Conservation (phyloP, 2,113 vertebrate species). For the Hypocryptadius cinnamomeus region DNA sequence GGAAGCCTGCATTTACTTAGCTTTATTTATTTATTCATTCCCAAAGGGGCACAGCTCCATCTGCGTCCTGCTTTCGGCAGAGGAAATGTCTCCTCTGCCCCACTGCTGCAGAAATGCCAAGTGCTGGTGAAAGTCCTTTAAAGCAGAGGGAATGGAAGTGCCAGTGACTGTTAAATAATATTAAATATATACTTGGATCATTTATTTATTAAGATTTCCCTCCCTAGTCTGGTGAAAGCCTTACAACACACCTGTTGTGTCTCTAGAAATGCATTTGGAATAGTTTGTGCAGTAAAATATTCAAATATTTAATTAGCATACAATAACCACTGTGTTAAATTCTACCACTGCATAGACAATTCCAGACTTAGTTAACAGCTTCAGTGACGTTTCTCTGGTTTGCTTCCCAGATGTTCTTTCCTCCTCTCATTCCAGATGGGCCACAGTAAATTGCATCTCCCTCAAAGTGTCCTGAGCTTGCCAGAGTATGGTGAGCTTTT, state of each 20-base stretch:
- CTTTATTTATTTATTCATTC: constrained; percentile 45
- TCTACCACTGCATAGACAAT: constrained; percentile 12
- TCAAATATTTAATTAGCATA: constrained; percentile 68
- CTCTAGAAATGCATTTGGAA: constrained; percentile 51
- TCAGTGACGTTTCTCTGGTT: background rate
- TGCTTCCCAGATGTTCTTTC: background rate
- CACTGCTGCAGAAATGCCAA: background rate
- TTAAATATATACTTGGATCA: constrained; percentile 47
- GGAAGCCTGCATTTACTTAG: constrained; percentile 28
- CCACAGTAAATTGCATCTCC: background rate
- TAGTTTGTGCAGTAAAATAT: constrained; percentile 67
- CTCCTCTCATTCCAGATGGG: background rate
- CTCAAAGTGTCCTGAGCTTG: background rate
- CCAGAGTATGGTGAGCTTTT: background rate
- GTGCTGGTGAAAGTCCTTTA: constrained; percentile 16
- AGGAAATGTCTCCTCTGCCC: constrained; percentile 4
- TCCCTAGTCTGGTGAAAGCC: constrained; percentile 18
- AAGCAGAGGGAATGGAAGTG: constrained; percentile 2
- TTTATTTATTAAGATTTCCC: constrained; percentile 55
- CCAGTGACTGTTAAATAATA: constrained; percentile 3
- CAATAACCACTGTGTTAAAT: constrained; percentile 53
- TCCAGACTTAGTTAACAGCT: constrained; percentile 35
- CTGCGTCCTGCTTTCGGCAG: background rate
- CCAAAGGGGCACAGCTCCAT: constrained; percentile 6
- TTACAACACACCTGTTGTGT: constrained; percentile 12